phyloP scores from a whole-genome alignment of 2,797 vertebrate genomes.

The Gouania willdenowi region DNA sequence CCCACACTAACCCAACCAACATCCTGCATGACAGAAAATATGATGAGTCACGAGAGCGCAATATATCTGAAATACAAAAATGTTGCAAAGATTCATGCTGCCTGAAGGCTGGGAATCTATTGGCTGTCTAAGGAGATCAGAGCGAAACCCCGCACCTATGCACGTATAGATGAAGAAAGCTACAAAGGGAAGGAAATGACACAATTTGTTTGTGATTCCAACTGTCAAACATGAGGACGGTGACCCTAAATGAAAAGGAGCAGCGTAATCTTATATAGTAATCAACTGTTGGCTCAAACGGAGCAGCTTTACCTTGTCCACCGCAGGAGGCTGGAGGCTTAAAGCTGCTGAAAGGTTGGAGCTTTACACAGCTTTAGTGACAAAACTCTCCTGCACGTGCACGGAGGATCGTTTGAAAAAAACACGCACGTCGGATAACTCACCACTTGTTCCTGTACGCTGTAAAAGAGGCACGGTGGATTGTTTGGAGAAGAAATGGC shows the following conservation, averaged over 20 bases:
- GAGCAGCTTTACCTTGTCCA: conserved; percentile 38
- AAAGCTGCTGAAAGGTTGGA: neutral
- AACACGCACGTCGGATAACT: conserved; percentile 21
- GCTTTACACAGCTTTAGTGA: neutral
- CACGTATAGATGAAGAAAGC: conserved; percentile 23
- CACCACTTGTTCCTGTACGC: no score
- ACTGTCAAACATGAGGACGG: conserved; percentile 71
- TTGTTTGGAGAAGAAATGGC: conserved; percentile 29
- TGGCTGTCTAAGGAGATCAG: conserved; percentile 25
- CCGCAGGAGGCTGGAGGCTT: conserved; percentile 3
- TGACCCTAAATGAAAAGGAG: conserved; percentile 66
- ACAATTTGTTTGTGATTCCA: conserved; percentile 75
- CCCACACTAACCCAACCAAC: conserved; percentile 2
- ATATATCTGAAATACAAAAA: no score
- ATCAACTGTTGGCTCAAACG: conserved; percentile 57
- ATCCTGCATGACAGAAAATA: conserved; percentile 14
- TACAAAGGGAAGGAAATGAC: conserved; percentile 69
- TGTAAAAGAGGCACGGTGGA: conserved; percentile 29
- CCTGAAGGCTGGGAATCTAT: no score
- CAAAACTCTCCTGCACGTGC: no score
- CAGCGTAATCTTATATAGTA: conserved; percentile 60
- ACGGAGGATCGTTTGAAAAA: conserved; percentile 24
- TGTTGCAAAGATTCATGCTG: no score
- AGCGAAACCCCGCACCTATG: conserved; percentile 24
- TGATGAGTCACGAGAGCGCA: conserved; percentile 30